Evolutionary conservation across 2,888 invertebrate species (phyloP).

Genomic region (Volucella zonaria): DNA sequence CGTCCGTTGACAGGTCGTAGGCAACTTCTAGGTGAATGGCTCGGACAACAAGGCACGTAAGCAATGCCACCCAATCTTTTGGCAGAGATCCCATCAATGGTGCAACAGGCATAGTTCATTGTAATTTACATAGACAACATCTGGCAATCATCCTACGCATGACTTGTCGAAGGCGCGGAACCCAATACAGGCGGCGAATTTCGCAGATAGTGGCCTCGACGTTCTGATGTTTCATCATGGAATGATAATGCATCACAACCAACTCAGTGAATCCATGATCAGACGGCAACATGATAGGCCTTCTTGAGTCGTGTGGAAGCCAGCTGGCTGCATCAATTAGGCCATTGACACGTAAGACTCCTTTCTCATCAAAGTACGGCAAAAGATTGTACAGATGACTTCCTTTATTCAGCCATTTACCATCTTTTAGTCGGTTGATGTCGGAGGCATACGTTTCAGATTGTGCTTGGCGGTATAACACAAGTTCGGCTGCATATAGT

Average conservation of each 20-base stretch:
- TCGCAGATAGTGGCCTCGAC: conserved; percentile 58
- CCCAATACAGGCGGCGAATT: conserved; percentile 43
- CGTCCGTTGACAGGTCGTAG: conserved; percentile 13
- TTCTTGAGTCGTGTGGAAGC: conserved; percentile 13
- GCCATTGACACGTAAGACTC: too few relatives aligned
- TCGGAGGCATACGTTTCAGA: too few relatives aligned
- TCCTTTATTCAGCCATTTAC: too few relatives aligned
- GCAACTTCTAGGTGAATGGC: conserved; percentile 48
- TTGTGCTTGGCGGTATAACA: too few relatives aligned
- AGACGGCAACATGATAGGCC: conserved; percentile 12
- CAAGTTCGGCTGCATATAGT: too few relatives aligned
- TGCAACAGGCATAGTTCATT: conserved; percentile 13
- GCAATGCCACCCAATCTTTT: too few relatives aligned
- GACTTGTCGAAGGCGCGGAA: conserved; percentile 24
- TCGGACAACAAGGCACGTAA: too few relatives aligned
- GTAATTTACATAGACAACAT: conserved; percentile 31
- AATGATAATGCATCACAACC: conserved; percentile 3
- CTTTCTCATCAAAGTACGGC: too few relatives aligned
- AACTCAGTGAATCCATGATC: conserved; percentile 46
- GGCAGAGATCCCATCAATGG: conserved; percentile 70
- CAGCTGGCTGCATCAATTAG: conserved; percentile 56
- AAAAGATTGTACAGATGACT: too few relatives aligned
- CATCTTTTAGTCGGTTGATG: too few relatives aligned
- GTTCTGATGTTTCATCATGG: conserved; percentile 58
- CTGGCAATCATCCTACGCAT: conserved; percentile 29